Percentiles rank a stretch among this genome's conserved stretches.
Conservation (phyloP, 1,140 invertebrate genomes). For the Euura saliciscinereae region DNA sequence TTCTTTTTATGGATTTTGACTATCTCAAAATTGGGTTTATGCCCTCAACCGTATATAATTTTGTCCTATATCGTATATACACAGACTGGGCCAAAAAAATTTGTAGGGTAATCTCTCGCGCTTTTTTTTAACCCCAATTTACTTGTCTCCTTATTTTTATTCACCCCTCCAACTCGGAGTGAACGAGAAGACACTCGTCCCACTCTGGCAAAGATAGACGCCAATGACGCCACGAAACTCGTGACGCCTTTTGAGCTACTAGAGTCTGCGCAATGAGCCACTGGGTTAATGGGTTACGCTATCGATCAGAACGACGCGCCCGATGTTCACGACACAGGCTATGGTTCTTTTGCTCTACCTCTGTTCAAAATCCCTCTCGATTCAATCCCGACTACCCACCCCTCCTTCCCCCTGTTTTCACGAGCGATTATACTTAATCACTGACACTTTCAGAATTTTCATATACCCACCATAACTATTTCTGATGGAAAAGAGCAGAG, state of each 20-base stretch:
- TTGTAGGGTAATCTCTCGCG: too few relatives aligned
- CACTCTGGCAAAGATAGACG: neutral
- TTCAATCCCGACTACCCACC: neutral
- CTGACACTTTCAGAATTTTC: slow-evolving; percentile 3
- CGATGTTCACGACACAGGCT: neutral
- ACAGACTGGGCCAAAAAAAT: too few relatives aligned
- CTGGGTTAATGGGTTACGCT: slow-evolving; percentile 2
- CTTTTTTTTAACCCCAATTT: too few relatives aligned
- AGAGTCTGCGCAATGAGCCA: neutral
- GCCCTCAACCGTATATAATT: too few relatives aligned
- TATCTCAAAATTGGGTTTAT: too few relatives aligned
- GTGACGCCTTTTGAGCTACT: neutral
- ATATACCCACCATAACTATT: neutral
- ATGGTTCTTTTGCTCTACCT: neutral
- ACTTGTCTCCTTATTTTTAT: too few relatives aligned
- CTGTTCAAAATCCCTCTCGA: neutral
- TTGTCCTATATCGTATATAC: too few relatives aligned
- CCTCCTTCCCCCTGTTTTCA: too few relatives aligned
- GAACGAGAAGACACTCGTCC: neutral
- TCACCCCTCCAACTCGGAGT: too few relatives aligned
- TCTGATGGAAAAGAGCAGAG: too few relatives aligned
- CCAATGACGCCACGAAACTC: neutral
- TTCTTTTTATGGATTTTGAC: too few relatives aligned
- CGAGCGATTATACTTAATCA: neutral
- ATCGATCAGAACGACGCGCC: neutral